Base-by-base conservation (phyloP, 23 tunicate genomes). In the Halocynthia roretzi region DNA sequence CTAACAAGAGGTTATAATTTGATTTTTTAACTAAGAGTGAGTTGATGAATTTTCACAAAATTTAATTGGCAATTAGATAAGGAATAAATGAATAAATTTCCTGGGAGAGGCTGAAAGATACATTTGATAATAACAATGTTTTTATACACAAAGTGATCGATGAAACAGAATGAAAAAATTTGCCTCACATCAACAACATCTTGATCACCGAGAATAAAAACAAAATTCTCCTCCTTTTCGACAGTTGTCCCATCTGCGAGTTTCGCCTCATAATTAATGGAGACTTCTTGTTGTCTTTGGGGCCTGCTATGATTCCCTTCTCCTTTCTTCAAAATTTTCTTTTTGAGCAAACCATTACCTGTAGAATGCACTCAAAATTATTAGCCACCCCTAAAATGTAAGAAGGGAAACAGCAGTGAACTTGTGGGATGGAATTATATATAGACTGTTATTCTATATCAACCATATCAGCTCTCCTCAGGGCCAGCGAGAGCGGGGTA, bases 261-360 rank as follows among this genome's bases (percentile, higher is more conserved):
- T 11, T 15, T 54, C 8, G 70, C 76, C 31, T 22, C 83, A 12
- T 80, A 62, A 18, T 56, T 52, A 50, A 90, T 66, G 18, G 85
- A 75, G 23, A 85, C 86, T 77, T 90, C 96, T 76, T 90, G 77
- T 6, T 80, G 83, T 61, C 76, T 54, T 64, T 78, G 50, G 6
- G 96, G 86, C 18, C 86, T 74, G 8, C 80, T 23, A 12, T 67
- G 63, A 54, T 6, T 10, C 8, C 95, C 95, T 21, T 71, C 68
- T 14, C 96, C 96, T 67, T 53, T 8, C 8, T 7, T 19, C 0
- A 90, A 2, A 15, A 76, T 61, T 69, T 81, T 76, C 54, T 90
- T 90, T 53, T 44, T 76, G 8, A 90, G 76, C 23, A 84, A 61
- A 48, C 86, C 83, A 71, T 90, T 90, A 8, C 96, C 96, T 86